A percentile compares a stretch with the other conserved stretches of the same genome.
These are phyloP conservation scores for Paramisgurnus dabryanus DNA, from an alignment of 2,113 vertebrate genomes.

Conservation along the genomic window DNA sequence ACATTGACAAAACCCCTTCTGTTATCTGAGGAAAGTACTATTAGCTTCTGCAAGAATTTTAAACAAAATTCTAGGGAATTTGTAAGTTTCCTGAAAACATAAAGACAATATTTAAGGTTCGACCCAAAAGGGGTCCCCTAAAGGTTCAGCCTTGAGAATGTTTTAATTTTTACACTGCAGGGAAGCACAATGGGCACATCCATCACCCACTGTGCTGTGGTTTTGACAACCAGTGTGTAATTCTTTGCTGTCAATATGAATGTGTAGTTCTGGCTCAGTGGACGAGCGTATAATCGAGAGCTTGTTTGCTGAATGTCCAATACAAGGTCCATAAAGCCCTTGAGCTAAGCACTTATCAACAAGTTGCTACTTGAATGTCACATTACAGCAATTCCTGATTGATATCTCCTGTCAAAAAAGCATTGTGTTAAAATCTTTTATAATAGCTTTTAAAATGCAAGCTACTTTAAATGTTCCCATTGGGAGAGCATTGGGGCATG, in stretches of 20 bases:
- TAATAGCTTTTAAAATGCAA: neutral
- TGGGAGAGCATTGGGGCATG: too few relatives aligned
- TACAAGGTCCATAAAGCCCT: neutral
- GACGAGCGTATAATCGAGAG: neutral
- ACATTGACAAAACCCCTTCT: too few relatives aligned
- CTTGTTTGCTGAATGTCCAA: neutral
- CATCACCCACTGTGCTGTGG: neutral
- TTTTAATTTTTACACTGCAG: neutral
- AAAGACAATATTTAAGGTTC: too few relatives aligned
- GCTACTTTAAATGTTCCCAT: neutral
- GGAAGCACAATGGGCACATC: neutral
- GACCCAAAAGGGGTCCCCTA: too few relatives aligned
- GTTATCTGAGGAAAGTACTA: too few relatives aligned
- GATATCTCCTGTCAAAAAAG: neutral
- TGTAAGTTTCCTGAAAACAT: too few relatives aligned
- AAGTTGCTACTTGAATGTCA: neutral
- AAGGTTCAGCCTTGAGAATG: too few relatives aligned
- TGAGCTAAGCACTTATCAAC: neutral
- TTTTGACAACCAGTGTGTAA: constrained; percentile 1
- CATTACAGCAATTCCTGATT: neutral
- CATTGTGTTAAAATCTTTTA: neutral
- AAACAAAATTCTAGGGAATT: too few relatives aligned
- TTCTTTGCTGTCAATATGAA: constrained; percentile 18
- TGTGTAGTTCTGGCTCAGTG: constrained; percentile 18
- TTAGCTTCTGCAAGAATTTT: too few relatives aligned